Evolutionary conservation across 2,888 invertebrate genomes (phyloP), one percentile per base, ranked within the genome.

Genomic region (Pterostichus madidus): DNA sequence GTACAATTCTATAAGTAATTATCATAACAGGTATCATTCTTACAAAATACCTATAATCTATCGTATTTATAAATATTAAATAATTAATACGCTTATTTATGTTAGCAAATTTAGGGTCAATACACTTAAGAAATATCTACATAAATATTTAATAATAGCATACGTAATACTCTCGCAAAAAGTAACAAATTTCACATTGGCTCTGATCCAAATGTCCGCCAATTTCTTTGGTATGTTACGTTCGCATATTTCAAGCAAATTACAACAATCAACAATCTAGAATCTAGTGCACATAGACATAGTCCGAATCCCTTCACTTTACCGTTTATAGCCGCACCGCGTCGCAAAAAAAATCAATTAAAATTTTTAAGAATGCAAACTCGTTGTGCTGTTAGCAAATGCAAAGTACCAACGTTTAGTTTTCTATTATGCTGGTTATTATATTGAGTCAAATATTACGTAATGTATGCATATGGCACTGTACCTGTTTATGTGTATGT

Each of bases 61-160:
- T 46, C 46, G 3, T 46, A 46, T 49, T 49, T 49, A 39, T 39
- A 39, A 39, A 39, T 39, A 39, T 39, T 39, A 5, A 10, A 49
- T 49, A n/a, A n/a, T n/a, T 49, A 49, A 49, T 49, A 49, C 49
- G 11, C 49, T 49, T 64, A 64, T 35, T 64, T 64, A 64, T 64
- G 13, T 32, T 64, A n/a, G 64, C 13, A 64, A 64, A 64, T 64
- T 64, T 64, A 31, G 64, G 64, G 64, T 64, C 64, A 64, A 64
- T 32, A 64, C 35, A 32, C 64, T 64, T 35, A 31, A 32, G 4
- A 61, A 32, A 61, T 32, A 61, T 5, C 11, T 32, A 61, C n/a
- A 64, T 64, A 64, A 64, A 64, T 64, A 64, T 35, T 64, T 64
- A 64, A 64, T 64, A 64, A 64, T 64, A 64, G 64, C 32, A 35